Conservation (phyloP, 1,140 invertebrate species). For the Heliconius hewitsoni region DNA sequence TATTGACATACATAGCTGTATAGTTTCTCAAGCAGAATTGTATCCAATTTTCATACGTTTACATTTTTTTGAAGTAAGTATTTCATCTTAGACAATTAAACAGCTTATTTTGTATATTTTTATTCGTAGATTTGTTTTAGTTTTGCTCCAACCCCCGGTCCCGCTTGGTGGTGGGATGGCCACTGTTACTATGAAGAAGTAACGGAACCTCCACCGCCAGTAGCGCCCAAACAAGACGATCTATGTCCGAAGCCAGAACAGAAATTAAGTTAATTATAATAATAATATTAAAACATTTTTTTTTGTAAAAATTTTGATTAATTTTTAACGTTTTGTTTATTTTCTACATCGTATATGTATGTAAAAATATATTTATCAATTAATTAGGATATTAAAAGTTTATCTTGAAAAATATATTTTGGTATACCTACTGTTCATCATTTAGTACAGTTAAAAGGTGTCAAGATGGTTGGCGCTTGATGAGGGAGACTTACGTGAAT, state of each 20-base stretch:
- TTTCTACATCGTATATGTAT: background rate
- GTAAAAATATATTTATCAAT: no score
- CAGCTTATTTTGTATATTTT: background rate
- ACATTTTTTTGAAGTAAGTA: no score
- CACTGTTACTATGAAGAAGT: constrained; percentile 60
- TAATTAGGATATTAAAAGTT: no score
- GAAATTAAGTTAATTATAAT: background rate
- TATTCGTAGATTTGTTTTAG: constrained; percentile 54
- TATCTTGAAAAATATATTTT: no score
- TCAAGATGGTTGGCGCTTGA: no score
- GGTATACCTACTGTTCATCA: no score
- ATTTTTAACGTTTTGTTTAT: background rate
- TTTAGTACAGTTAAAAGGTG: no score
- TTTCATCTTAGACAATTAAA: no score
- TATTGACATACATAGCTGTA: no score
- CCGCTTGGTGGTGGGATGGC: constrained; percentile 67
- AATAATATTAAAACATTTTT: background rate
- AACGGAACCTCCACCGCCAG: constrained; percentile 38
- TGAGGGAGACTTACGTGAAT: no score
- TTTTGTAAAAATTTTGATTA: background rate
- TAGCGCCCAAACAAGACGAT: background rate
- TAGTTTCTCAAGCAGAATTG: no score
- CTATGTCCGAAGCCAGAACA: background rate
- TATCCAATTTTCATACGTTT: no score
- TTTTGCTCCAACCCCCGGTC: constrained; percentile 55